phyloP scores from a whole-genome alignment of 2,113 vertebrate species.

The Casuarius casuarius region DNA sequence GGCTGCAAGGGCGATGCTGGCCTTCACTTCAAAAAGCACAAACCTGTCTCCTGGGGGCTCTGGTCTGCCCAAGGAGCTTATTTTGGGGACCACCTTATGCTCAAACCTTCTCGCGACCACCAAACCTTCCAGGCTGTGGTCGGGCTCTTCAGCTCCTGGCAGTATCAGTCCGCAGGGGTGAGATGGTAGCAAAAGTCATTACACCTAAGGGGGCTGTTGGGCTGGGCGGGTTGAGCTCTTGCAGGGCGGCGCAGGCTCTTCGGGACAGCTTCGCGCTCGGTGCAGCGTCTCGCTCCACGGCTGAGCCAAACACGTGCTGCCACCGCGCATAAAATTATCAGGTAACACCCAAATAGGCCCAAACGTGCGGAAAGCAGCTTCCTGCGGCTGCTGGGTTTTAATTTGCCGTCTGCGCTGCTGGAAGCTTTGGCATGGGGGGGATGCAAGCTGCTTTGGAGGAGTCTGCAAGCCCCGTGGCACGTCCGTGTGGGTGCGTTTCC shows the following conservation, averaged over 20 bases:
- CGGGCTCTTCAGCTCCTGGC: fast-evolving
- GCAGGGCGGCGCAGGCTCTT: background rate
- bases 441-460: background rate
- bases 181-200: background rate
- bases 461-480: background rate
- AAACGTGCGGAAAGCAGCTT: fast-evolving
- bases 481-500: background rate
- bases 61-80: background rate
- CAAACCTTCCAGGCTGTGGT: fast-evolving
- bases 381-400: fast-evolving
- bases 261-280: background rate
- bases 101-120: fast-evolving
- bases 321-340: fast-evolving
- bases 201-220: background rate
- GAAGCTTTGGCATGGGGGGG: fast-evolving
- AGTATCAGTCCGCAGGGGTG: fast-evolving
- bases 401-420: background rate
- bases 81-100: background rate
- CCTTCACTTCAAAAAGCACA: background rate
- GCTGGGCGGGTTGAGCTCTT: background rate
- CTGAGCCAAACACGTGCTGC: fast-evolving
- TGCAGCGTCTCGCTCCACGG: background rate
- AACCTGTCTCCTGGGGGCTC: fast-evolving
- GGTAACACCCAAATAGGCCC: background rate
- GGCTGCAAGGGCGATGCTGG: background rate